These are phyloP conservation scores for Palythoa caribaeorum DNA, from an alignment of 92 coral and sea anemone genomes.

Conservation along the genomic window DNA sequence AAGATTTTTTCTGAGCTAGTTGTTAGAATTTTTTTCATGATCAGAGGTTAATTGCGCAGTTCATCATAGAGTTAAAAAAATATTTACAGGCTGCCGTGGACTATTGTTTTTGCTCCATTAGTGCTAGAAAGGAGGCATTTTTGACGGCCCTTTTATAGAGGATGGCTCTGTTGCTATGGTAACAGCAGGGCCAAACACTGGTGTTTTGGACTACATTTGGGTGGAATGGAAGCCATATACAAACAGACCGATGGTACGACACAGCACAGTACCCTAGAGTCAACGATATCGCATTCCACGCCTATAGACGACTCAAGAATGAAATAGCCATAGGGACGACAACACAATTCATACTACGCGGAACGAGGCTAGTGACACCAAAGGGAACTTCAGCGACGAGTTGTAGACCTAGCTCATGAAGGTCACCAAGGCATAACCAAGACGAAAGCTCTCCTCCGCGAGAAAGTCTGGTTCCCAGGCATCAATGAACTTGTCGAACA, in stretches of 20 bases:
- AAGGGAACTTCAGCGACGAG: conserved; percentile 39
- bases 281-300: conserved; percentile 13
- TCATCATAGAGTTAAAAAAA: too few species aligned
- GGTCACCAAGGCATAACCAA: conserved; percentile 64
- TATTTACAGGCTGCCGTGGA: too few species aligned
- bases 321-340: background rate
- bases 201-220: too few species aligned
- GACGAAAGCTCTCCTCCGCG: conserved; percentile 64
- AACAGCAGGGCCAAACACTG: background rate
- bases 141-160: too few species aligned
- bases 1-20: too few species aligned
- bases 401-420: background rate
- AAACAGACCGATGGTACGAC: conserved; percentile 61
- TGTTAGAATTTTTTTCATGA: too few species aligned
- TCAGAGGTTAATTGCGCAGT: too few species aligned
- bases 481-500: conserved; percentile 53
- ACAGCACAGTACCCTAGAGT: conserved; percentile 22
- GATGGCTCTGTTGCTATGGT: conserved; percentile 23
- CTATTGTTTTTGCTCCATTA: too few species aligned
- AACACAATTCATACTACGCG: conserved; percentile 56
- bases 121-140: too few species aligned
- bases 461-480: conserved; percentile 75
- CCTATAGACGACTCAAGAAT: conserved; percentile 34
- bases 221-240: conserved; percentile 53
- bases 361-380: conserved; percentile 62